Evolutionary conservation across 2,888 invertebrate species (phyloP), one percentile per base, ranked within the genome.

Genomic region (Agrilus cyanescens): DNA sequence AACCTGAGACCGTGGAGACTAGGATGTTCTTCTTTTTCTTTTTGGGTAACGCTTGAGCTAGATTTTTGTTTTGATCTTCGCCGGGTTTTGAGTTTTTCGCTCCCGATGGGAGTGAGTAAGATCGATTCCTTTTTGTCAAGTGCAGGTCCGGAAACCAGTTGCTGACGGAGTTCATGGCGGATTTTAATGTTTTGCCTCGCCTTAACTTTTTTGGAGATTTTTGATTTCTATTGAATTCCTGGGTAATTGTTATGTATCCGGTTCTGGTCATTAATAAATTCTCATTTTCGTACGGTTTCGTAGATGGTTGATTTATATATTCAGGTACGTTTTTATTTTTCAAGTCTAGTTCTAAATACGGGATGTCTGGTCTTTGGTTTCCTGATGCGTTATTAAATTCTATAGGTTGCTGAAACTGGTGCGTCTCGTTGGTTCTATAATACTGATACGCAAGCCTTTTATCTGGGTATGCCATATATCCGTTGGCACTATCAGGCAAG

Each of bases 131-230:
- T 59, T 84, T 85, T 13, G 80, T 76, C 40, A 89, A 68, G 62
- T 87, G 84, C 46, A 82, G 67, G 61, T 87, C 88, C 1, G 89
- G 88, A 41, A 90, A 63, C 80, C 88, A 83, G 50, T 78, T 80
- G 56, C 80, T 84, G 58, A 85, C 79, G 1, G 84, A 82, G 56
- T 76, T 83, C 82, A 86, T 85, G 0, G 85, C 85, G 35, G 82
- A 80, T 65, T 85, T 85, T 42, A 85, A 62, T 1, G 84, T 83
- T 12, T 74, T 71, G 8, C 80, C 78, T 48, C 82, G 67, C 62
- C 80, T 79, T 29, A 80, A 74, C 60, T 83, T 84, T 60, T 82
- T 81, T 3, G 62, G 63, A 44, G 72, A 65, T 57, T 80, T 81
- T 31, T 75, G 75, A 50, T 66, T 67, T 32, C 62, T 47, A 63